Base-by-base conservation (phyloP, 2,888 invertebrate genomes). In the Malthinus flaveolus region DNA sequence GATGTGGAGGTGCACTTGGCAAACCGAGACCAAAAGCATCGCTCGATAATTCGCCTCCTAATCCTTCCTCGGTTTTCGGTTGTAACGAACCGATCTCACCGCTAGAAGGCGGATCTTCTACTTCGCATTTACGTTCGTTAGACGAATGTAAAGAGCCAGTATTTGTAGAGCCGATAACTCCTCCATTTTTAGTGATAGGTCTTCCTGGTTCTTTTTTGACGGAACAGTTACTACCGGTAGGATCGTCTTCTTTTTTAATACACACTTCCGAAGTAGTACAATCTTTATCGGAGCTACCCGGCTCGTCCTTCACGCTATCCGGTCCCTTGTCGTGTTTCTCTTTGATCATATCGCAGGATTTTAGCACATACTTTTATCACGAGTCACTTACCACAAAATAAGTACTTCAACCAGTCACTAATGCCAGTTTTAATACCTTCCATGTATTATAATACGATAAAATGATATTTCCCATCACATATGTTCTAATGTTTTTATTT, bases 401-500 rank as follows among this genome's bases (percentile, higher is more conserved):
- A 70, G 65, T 67, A 67, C 68, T 61, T 68, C 60, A 66, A 65
- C 68, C 66, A 66, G 67, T 66, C 68, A 68, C 66, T 68, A 63
- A 59, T 61, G 61, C 55, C 57, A 63, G 63, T 61, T 68, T 71
- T 69, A 61, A 69, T 66, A 71, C 67, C 69, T 71, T 71, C 66
- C 68, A 69, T 69, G 71, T 70, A 69, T 70, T 71, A 67, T 69
- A 71, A 71, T 72, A 71, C 68, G 71, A 70, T 73, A 73, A 73
- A 75, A 72, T 75, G 74, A 73, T 75, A 71, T 74, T 75, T 76
- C 75, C 76, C 74, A 78, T 77, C 77, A 78, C 78, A 78, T 78
- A 78, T 78, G 78, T 76, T 78, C 76, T 73, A 77, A 77, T 78
- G 78, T 78, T 78, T 78, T 78, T 78, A 78, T 78, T 78, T 78